Base-by-base conservation (phyloP, 1,140 invertebrate species). In the Globodera rostochiensis region DNA sequence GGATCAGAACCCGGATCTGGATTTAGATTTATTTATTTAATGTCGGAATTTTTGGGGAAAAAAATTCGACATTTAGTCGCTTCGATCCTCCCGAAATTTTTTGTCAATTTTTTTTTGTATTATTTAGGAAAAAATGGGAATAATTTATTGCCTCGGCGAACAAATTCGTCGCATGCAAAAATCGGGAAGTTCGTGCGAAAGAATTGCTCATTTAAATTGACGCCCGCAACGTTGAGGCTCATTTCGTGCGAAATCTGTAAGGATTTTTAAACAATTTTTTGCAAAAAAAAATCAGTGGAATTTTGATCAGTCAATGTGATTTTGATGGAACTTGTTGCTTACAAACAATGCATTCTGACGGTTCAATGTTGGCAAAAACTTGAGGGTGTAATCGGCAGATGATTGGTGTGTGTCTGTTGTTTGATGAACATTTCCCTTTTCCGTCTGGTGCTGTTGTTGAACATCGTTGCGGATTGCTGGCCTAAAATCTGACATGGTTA, bases 181-280 rank as follows among this genome's bases (percentile, higher is more conserved):
- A 78, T 78, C 19, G 77, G 77, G 21, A 69, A 78, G 6, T 78
- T 70, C 4, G 70, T 36, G 53, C 77, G 15, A 11, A 78, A 49
- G 69, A 64, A 78, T 8, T 70, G 36, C 70, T 13, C 64, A 15
- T 19, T 77, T 4, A 77, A 21, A 49, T 66, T 7, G n/a, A 69
- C 6, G 60, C 50, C 6, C 8, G 36, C 60, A 60, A 77, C 11
- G 57, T 25, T 15, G 60, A 77, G 8, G 47, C n/a, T 19, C 49
- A 75, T 7, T 75, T 64, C 70, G 11, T 3, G 7, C 15, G 15
- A n/a, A 73, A 47, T 73, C 49, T 49, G 45, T 25, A n/a, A 15
- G 49, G 6, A 3, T 73, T 73, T 73, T 73, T 1, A 8, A 19
- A 47, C 49, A n/a, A 21, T 21, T 36, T 36, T 36, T 36, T 36